A percentile compares a stretch with the other conserved stretches of the same genome.
Evolutionary conservation across 2,888 invertebrate genomes (phyloP).

Genomic region (Coenonympha glycerion): DNA sequence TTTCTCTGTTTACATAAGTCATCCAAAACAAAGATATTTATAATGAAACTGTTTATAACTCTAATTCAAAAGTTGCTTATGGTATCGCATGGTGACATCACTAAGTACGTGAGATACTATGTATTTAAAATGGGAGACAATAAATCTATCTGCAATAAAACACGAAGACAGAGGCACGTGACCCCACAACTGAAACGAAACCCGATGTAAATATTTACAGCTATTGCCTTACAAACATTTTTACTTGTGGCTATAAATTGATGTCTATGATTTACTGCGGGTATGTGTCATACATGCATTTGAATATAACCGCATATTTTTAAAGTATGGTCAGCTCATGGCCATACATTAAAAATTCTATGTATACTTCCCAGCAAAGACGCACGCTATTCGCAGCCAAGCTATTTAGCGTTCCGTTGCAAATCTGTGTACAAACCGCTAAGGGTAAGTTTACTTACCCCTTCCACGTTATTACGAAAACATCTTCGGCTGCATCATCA

Average conservation of each 20-base stretch:
- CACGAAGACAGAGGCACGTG: conserved; percentile 48
- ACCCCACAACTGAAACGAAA: conserved; percentile 42
- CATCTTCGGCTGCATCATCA: too few species aligned
- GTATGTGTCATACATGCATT: conserved; percentile 16
- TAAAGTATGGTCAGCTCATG: not conserved
- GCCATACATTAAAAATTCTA: too few species aligned
- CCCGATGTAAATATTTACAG: conserved; percentile 57
- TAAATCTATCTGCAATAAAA: conserved; percentile 63
- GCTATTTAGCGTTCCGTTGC: too few species aligned
- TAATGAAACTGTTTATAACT: too few species aligned
- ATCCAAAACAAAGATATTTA: too few species aligned
- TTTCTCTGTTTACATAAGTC: too few species aligned
- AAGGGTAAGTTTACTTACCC: too few species aligned
- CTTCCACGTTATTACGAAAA: too few species aligned
- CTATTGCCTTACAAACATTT: conserved; percentile 47
- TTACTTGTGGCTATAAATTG: conserved; percentile 36
- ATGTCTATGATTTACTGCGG: conserved; percentile 35
- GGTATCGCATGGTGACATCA: conserved; percentile 6
- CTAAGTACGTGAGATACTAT: conserved; percentile 40
- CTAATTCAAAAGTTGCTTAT: not conserved
- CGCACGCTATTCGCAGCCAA: too few species aligned
- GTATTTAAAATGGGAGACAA: conserved; percentile 49
- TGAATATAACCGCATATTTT: not conserved
- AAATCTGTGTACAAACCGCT: too few species aligned
- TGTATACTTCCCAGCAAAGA: too few species aligned